phyloP scores from a whole-genome alignment of 2,888 invertebrate species.

The Stegophylla sp. region DNA sequence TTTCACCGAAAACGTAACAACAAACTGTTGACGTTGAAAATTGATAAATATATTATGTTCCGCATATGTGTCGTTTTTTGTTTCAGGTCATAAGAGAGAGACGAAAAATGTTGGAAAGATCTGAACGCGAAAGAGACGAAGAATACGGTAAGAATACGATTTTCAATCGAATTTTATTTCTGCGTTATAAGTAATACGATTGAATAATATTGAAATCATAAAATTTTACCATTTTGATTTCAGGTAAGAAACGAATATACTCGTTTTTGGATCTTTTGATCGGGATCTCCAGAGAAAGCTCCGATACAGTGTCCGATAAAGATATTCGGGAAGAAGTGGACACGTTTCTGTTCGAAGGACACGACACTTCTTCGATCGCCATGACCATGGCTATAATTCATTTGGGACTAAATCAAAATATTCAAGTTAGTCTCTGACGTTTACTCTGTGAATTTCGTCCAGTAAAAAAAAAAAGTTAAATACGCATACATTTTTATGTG shows the following conservation, averaged over 20 bases:
- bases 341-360: slow-evolving; percentile 64
- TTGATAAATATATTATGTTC: no score
- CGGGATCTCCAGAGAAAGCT: slow-evolving; percentile 55
- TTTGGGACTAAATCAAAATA: slow-evolving; percentile 66
- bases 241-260: slow-evolving; percentile 56
- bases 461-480: no score
- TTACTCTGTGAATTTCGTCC: no score
- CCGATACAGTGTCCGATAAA: slow-evolving; percentile 59
- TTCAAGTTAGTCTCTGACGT: slow-evolving; percentile 62
- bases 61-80: no score
- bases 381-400: slow-evolving; percentile 67
- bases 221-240: no score
- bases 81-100: slow-evolving; percentile 30
- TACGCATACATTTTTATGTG: no score
- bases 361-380: slow-evolving; percentile 69
- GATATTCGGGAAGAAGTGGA: slow-evolving; percentile 62
- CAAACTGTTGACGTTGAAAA: background rate
- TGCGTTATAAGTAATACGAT: no score
- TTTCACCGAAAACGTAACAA: slow-evolving; percentile 47
- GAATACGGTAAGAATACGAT: background rate
- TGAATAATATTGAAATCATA: no score
- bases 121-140: background rate
- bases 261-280: slow-evolving; percentile 61
- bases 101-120: slow-evolving; percentile 4
- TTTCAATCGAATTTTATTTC: no score